phyloP scores from a whole-genome alignment of 2,888 invertebrate genomes.

The Nephrotoma flavescens region DNA sequence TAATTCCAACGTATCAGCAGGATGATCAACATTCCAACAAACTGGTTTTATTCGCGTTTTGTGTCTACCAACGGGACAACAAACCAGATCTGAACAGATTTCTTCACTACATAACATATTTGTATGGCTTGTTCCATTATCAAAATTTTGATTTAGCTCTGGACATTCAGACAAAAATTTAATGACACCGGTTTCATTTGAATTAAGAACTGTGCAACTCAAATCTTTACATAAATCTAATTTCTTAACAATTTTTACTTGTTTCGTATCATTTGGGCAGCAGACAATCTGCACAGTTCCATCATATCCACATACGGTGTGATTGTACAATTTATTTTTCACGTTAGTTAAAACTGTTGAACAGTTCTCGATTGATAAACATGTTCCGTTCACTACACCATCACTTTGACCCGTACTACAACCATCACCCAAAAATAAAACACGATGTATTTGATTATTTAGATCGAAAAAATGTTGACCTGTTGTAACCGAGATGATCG shows the following conservation, averaged over 20 bases:
- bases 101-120: background rate
- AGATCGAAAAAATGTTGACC: too few relatives aligned
- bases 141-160: background rate
- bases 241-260: background rate
- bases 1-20: background rate
- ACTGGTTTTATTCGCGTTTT: background rate
- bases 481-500: too few relatives aligned
- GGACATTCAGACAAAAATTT: background rate
- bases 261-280: background rate
- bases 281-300: background rate
- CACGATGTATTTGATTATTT: too few relatives aligned
- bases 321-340: background rate
- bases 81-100: background rate
- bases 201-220: background rate
- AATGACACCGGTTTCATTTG: background rate
- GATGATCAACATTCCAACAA: background rate
- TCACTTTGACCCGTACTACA: background rate
- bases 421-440: background rate
- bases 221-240: background rate
- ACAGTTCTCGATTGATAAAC: background rate
- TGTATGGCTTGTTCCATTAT: background rate
- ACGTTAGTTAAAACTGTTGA: background rate
- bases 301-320: background rate
- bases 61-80: background rate
- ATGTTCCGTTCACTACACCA: background rate